Evolutionary conservation across 2,113 vertebrate genomes (phyloP).

Genomic region (Crotophaga sulcirostris): DNA sequence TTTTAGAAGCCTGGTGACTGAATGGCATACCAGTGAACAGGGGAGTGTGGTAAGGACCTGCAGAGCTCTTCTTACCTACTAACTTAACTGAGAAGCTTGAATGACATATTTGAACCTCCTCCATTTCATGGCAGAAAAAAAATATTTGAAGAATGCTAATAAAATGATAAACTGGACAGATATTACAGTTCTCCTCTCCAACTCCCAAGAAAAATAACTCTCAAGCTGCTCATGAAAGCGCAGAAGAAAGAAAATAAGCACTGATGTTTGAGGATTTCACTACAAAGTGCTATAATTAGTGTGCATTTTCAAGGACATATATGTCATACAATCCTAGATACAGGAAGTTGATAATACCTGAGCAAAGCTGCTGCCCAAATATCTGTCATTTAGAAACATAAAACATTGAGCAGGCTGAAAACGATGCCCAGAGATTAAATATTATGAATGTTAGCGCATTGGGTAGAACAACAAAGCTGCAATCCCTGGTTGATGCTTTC

Average conservation of each 20-base stretch:
- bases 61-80: neutral
- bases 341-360: neutral
- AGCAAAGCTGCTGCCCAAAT: neutral
- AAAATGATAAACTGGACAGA: neutral
- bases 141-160: neutral
- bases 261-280: neutral
- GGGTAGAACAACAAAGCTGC: neutral
- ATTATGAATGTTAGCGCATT: neutral
- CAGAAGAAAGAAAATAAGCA: neutral
- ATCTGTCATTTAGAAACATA: neutral
- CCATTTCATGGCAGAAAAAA: neutral
- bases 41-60: neutral
- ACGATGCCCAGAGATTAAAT: neutral
- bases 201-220: neutral
- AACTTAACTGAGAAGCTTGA: neutral
- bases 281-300: neutral
- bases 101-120: neutral
- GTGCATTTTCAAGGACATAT: neutral
- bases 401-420: neutral
- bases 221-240: neutral
- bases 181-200: accelerated
- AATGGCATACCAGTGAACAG: neutral
- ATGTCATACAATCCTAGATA: neutral
- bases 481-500: neutral
- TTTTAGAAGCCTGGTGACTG: neutral